A percentile compares a stretch with the other conserved stretches of the same genome.
phyloP scores from a whole-genome alignment of 2,888 invertebrate species.

The Drosophila longiperda region DNA sequence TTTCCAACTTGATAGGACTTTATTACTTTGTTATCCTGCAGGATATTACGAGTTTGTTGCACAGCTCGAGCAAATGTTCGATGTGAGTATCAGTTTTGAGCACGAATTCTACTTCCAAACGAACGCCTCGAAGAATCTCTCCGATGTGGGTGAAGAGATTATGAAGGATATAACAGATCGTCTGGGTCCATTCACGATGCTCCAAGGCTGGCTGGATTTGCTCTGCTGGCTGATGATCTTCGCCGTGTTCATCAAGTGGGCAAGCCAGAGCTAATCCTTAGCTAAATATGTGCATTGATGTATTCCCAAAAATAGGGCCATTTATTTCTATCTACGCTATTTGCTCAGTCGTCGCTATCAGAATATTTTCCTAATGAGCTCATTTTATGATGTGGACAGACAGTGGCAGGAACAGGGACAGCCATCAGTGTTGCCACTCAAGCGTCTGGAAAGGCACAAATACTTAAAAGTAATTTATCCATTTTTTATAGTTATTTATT shows the following conservation, averaged over 20 bases:
- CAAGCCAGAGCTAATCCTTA: neutral
- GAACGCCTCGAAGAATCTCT: constrained; percentile 86
- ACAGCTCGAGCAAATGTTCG: constrained; percentile 88
- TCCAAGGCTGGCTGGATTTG: constrained; percentile 87
- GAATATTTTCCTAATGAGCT: constrained; percentile 89
- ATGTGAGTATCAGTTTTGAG: constrained; percentile 88
- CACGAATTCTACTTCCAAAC: constrained; percentile 88
- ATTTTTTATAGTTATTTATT: neutral
- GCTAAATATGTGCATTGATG: neutral
- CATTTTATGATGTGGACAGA: constrained; percentile 88
- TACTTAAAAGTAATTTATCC: constrained; percentile 87
- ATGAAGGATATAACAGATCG: constrained; percentile 86
- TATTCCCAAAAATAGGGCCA: constrained; percentile 86
- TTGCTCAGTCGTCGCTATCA: constrained; percentile 89
- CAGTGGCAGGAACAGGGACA: constrained; percentile 87
- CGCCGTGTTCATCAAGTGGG: constrained; percentile 87
- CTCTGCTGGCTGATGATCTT: constrained; percentile 86
- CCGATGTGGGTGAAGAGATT: constrained; percentile 86
- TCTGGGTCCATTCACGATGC: constrained; percentile 85
- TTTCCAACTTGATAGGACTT: no score
- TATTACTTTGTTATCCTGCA: constrained; percentile 65
- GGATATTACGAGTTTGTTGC: constrained; percentile 87
- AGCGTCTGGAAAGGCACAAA: constrained; percentile 87
- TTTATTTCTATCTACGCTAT: constrained; percentile 90
- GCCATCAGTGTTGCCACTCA: constrained; percentile 89